These are phyloP conservation scores for Nothobranchius furzeri DNA, from an alignment of 2,113 vertebrate species.

Conservation along the genomic window DNA sequence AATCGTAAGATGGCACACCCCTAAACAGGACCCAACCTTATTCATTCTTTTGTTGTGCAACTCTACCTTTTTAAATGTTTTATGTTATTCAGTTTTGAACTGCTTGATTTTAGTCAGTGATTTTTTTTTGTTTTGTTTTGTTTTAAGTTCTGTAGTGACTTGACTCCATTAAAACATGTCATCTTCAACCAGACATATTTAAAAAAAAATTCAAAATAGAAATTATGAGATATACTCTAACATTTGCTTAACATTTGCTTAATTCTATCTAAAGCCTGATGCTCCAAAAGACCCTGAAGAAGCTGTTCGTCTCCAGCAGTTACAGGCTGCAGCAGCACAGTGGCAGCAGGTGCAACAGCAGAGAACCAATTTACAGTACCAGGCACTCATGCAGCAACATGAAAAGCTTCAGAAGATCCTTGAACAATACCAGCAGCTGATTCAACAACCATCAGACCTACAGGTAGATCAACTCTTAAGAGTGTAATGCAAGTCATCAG, in stretches of 20 bases:
- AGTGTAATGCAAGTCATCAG: not conserved
- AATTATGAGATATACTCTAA: not conserved
- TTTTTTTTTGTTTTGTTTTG: too few species aligned
- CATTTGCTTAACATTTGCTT: slow-evolving; percentile 8
- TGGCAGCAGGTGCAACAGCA: slow-evolving; percentile 98
- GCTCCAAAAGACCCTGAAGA: slow-evolving; percentile 86
- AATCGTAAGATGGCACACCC: too few species aligned
- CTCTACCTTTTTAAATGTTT: not conserved
- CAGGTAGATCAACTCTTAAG: slow-evolving; percentile 74
- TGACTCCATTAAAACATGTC: not conserved
- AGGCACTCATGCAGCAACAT: slow-evolving; percentile 97
- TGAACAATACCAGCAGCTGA: slow-evolving; percentile 90
- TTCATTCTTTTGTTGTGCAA: not conserved
- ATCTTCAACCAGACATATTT: slow-evolving; percentile 1
- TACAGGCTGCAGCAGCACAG: slow-evolving; percentile 94
- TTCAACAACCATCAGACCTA: slow-evolving; percentile 89
- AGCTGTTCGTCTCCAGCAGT: slow-evolving; percentile 88
- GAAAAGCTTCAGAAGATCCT: slow-evolving; percentile 92
- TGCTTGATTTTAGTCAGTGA: not conserved
- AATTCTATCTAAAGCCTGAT: slow-evolving; percentile 52
- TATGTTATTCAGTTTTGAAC: not conserved
- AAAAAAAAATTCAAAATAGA: not conserved
- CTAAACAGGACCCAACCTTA: not conserved
- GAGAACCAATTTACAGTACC: slow-evolving; percentile 90
- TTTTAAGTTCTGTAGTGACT: not conserved